Evolutionary conservation across 2,113 vertebrate species (phyloP).

Genomic region (Panurus biarmicus): DNA sequence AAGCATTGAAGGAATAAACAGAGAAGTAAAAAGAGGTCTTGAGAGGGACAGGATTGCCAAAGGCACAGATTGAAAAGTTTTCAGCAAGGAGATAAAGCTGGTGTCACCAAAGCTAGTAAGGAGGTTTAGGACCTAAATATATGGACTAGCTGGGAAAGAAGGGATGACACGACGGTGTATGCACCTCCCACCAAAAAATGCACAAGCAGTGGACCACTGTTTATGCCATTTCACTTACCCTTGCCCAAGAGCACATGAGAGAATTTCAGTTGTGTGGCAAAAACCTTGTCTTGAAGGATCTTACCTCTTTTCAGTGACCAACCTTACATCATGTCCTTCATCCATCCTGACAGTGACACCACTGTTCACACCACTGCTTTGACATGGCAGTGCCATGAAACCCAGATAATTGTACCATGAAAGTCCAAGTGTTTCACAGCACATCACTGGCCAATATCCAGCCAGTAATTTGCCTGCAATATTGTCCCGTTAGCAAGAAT

Average conservation of each 20-base stretch:
- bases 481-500: background rate
- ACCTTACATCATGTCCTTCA: background rate
- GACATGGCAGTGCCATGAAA: background rate
- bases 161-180: accelerated
- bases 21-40: background rate
- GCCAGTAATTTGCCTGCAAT: background rate
- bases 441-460: background rate
- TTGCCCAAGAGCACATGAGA: background rate
- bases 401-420: background rate
- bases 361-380: background rate
- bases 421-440: background rate
- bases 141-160: background rate
- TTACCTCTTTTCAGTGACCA: background rate
- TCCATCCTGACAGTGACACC: background rate
- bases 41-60: background rate
- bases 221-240: background rate
- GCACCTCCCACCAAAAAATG: background rate
- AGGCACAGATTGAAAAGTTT: background rate
- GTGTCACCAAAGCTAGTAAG: background rate
- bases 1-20: background rate
- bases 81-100: background rate
- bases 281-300: background rate
- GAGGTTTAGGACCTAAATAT: background rate
- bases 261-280: background rate
- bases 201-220: background rate